Evolutionary conservation across 92 coral and sea anemone species (phyloP), one percentile per base, ranked within the genome.

Genomic region (Paramuricea clavata): DNA sequence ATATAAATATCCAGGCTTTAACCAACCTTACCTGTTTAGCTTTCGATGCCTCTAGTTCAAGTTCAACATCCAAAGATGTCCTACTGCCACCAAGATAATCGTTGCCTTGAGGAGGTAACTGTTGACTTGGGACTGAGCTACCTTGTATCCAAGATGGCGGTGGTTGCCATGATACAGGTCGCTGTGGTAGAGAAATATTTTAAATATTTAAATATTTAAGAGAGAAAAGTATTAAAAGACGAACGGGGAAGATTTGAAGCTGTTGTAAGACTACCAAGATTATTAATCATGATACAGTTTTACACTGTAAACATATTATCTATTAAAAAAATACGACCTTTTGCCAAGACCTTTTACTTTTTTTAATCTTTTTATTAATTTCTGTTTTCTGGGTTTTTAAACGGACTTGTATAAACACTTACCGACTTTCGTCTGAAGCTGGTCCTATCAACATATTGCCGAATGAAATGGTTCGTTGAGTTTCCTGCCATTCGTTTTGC

Each of bases 101-200:
- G 19, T 42, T 79, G 42, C 84, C 73, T 79, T 59, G 72, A 0
- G 83, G 12, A 1, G 49, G 36, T 56, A 57, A 6, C 49, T 78
- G 83, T 41, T 79, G 84, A 27, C 22, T 35, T 34, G 84, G 34
- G 3, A 16, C 77, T 52, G 85, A 86, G 43, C 64, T 57, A 5
- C 86, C 72, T 69, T 93, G 98, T 12, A 94, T 82, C 84, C 84
- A 79, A 25, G 84, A 79, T 36, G 84, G 84, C 23, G 84, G 84
- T n/a, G 93, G 98, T 86, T 96, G 99, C 99, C 99, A 96, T n/a
- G 99, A 96, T 77, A 96, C 95, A 0, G 99, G 99, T 35, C 99
- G 95, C 94, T 95, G 94, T 13, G 22, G 49, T 60, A 13, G 69
- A 41, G 22, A 31, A 73, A 39, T 3, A 32, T 23, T 6, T 22